Percentiles rank a stretch among this genome's conserved stretches.
phyloP scores from a whole-genome alignment of 2,797 vertebrate species.

The Cirrhinus molitorella region DNA sequence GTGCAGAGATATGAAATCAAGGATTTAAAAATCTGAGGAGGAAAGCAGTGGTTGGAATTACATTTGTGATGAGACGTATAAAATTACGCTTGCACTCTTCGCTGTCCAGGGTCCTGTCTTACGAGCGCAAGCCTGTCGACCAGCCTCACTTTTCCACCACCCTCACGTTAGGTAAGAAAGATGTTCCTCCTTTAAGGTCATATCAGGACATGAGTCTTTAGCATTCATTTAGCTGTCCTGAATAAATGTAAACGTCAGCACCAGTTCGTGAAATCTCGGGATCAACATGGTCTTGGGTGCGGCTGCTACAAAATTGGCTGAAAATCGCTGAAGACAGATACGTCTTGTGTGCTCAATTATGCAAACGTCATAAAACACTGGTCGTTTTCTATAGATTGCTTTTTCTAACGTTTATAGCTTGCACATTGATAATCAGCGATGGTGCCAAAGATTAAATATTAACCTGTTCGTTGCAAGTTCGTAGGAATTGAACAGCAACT shows the following conservation, averaged over 20 bases:
- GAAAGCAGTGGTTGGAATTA: constrained; percentile 51
- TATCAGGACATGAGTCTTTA: not conserved
- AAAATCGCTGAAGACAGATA: constrained; percentile 40
- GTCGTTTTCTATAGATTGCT: not conserved
- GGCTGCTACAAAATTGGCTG: constrained; percentile 64
- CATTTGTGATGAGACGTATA: constrained; percentile 75
- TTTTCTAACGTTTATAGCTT: not conserved
- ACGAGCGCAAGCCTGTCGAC: constrained; percentile 78
- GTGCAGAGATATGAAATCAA: constrained; percentile 54
- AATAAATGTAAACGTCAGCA: not conserved
- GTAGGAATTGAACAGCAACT: constrained; percentile 9
- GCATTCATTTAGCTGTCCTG: not conserved
- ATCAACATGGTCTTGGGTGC: constrained; percentile 69
- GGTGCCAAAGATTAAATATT: not conserved
- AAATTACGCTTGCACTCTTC: constrained; percentile 82
- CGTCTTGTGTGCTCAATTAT: constrained; percentile 38
- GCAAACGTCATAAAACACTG: constrained; percentile 4
- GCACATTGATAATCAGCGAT: constrained; percentile 22
- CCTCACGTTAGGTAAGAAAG: constrained; percentile 76
- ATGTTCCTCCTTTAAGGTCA: constrained; percentile 51
- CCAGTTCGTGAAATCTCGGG: constrained; percentile 32
- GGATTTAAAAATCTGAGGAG: constrained; percentile 44
- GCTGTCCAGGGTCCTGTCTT: constrained; percentile 82
- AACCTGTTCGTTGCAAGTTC: constrained; percentile 44
- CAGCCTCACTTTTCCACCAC: constrained; percentile 73